Conservation (phyloP, 2,797 vertebrate species). For the Sebastes reedi region DNA sequence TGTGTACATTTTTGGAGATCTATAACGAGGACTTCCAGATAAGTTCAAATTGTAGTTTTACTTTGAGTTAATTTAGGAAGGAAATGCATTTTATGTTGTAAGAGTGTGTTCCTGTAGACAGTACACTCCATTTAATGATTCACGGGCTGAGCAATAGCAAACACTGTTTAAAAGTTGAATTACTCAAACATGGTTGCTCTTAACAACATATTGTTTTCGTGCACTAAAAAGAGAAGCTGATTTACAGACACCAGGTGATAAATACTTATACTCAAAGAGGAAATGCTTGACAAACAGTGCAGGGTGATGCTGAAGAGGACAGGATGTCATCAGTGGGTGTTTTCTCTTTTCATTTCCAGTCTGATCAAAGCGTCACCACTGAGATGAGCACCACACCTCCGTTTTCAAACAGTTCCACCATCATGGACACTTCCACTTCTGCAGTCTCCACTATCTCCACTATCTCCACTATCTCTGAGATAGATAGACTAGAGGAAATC, state of each 20-base stretch:
- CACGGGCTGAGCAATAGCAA: neutral
- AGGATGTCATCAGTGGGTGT: conserved; percentile 3
- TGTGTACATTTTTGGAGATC: neutral
- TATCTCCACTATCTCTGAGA: accelerated
- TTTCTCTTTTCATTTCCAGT: conserved; percentile 49
- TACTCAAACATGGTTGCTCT: neutral
- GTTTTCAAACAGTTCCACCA: neutral
- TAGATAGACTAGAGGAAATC: conserved; percentile 43
- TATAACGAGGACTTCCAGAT: too few relatives aligned
- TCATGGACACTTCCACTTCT: neutral
- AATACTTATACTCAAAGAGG: neutral
- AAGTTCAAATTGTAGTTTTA: neutral
- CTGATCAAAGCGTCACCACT: neutral
- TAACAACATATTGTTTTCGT: neutral
- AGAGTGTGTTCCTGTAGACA: neutral
- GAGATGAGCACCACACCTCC: neutral
- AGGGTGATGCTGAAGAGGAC: neutral
- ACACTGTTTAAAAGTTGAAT: neutral
- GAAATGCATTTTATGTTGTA: conserved; percentile 22
- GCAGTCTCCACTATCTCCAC: accelerated
- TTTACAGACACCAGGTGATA: neutral
- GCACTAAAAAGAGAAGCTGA: neutral
- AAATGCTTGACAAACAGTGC: neutral
- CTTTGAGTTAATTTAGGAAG: conserved; percentile 12
- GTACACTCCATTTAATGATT: neutral